phyloP scores from a whole-genome alignment of 1,140 invertebrate genomes.

The Macrobrachium rosenbergii region DNA sequence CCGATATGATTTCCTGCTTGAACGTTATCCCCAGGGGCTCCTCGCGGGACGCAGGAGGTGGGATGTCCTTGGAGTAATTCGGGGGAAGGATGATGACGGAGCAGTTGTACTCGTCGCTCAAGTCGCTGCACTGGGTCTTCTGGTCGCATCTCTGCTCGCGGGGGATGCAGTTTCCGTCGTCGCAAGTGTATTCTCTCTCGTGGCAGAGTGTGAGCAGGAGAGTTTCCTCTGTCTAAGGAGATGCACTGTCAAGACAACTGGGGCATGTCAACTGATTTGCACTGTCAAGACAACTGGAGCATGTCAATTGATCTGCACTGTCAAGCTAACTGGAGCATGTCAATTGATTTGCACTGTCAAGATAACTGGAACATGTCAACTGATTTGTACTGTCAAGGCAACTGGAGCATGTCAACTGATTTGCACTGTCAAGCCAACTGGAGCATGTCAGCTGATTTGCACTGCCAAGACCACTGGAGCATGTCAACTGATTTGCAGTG shows the following conservation, averaged over 20 bases:
- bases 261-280: not conserved
- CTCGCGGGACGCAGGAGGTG: no score
- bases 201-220: not conserved
- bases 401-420: not conserved
- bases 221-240: not conserved
- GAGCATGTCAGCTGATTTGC: no score
- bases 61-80: no score
- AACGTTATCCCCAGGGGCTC: no score
- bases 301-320: not conserved
- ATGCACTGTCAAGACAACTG: not conserved
- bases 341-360: not conserved
- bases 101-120: conserved; percentile 66
- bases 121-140: conserved; percentile 67
- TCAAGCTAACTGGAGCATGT: not conserved
- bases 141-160: conserved; percentile 60
- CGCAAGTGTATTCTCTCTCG: conserved; percentile 73
- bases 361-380: no score
- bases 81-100: no score
- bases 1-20: no score
- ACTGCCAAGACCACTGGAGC: not conserved
- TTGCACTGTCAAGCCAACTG: not conserved
- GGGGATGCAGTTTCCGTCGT: conserved; percentile 70
- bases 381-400: not conserved
- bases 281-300: not conserved
- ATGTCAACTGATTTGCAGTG: not conserved